These are phyloP conservation scores for Girardinus metallicus DNA, from an alignment of 2,797 vertebrate genomes.

Conservation along the genomic window DNA sequence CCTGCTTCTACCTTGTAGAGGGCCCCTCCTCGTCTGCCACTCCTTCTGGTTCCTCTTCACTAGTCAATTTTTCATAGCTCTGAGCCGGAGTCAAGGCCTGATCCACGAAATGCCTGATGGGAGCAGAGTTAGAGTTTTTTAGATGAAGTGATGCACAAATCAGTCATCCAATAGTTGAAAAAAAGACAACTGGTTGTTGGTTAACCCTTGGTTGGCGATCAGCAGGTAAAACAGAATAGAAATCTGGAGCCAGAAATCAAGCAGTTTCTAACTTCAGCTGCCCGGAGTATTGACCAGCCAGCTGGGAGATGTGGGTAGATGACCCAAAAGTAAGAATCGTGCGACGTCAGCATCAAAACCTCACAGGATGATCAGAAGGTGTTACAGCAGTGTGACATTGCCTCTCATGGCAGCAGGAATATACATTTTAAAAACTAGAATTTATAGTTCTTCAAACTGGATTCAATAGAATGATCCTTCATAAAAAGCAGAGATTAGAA, in stretches of 20 bases:
- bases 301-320: not conserved
- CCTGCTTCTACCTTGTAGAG: constrained; percentile 50
- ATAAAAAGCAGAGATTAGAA: not conserved
- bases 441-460: not conserved
- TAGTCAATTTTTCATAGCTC: constrained; percentile 74
- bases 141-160: not conserved
- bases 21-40: constrained; percentile 2
- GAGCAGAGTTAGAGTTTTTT: constrained; percentile 4
- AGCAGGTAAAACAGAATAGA: not conserved
- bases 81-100: constrained; percentile 56
- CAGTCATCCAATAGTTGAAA: not conserved
- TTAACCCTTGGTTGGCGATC: not conserved
- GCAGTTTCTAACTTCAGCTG: not conserved
- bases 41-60: constrained; percentile 23
- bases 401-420: not conserved
- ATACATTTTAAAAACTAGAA: not conserved
- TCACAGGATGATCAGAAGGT: not conserved
- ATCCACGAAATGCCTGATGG: constrained; percentile 44
- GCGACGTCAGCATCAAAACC: not conserved
- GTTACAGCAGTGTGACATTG: not conserved
- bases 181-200: not conserved
- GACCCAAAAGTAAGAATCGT: not conserved
- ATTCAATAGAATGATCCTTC: not conserved
- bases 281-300: not conserved
- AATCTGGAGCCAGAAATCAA: not conserved